Evolutionary conservation across 23 tunicate species (phyloP).

Genomic region (Halocynthia roretzi): DNA sequence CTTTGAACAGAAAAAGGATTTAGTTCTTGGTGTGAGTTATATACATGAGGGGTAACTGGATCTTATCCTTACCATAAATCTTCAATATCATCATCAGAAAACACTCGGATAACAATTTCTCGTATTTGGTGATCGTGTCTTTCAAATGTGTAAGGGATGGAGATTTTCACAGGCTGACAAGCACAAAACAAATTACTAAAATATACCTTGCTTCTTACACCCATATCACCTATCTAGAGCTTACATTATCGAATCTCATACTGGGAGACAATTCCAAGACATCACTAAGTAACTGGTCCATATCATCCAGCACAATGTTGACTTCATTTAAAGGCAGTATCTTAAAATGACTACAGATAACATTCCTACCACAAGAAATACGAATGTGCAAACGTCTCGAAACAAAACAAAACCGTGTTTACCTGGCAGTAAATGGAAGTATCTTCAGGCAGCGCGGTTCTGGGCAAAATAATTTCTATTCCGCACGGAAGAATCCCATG

Average conservation of each 20-base stretch:
- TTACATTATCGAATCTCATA: neutral
- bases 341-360: neutral
- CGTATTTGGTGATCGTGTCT: slow-evolving; percentile 15
- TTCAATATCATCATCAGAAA: slow-evolving; percentile 20
- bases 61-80: slow-evolving; percentile 8
- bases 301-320: slow-evolving; percentile 9
- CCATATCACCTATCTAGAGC: neutral
- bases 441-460: neutral
- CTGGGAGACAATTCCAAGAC: slow-evolving; percentile 12
- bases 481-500: slow-evolving; percentile 10
- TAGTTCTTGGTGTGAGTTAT: too few relatives aligned
- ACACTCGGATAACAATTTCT: slow-evolving; percentile 20
- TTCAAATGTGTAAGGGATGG: slow-evolving; percentile 16
- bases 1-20: neutral
- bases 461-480: slow-evolving; percentile 7
- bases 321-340: slow-evolving; percentile 4
- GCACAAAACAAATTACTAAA: neutral
- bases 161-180: slow-evolving; percentile 10
- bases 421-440: neutral
- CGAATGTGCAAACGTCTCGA: neutral
- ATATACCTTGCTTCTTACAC: neutral
- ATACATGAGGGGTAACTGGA: too few relatives aligned
- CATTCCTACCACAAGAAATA: neutral
- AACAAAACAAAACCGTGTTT: neutral
- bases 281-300: slow-evolving; percentile 17